A percentile compares a stretch with the other conserved stretches of the same genome.
phyloP scores from a whole-genome alignment of 2,888 invertebrate genomes.

The Chouioia cunea region DNA sequence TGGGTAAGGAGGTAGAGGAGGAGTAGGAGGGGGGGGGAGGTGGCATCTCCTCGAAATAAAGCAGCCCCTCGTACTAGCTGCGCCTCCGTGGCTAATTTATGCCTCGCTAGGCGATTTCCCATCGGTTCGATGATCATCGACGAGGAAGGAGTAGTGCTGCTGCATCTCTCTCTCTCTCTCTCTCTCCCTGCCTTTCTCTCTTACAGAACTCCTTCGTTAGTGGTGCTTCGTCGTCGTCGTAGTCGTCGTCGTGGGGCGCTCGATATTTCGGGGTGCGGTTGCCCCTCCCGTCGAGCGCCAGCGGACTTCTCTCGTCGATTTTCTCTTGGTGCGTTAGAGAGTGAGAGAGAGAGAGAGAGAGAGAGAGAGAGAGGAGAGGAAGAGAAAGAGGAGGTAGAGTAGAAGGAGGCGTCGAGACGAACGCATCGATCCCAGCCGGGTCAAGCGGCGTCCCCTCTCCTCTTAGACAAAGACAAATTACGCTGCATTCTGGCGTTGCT shows the following conservation, averaged over 20 bases:
- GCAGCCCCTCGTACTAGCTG: conserved; percentile 47
- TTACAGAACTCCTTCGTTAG: conserved; percentile 9
- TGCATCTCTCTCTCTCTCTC: conserved; percentile 28
- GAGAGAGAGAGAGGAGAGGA: conserved; percentile 31
- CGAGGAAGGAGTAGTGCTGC: conserved; percentile 8
- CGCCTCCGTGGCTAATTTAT: conserved; percentile 30
- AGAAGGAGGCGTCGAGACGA: conserved; percentile 58
- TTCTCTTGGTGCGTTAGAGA: conserved; percentile 32
- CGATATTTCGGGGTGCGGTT: conserved; percentile 68
- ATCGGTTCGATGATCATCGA: no score
- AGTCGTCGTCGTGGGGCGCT: conserved; percentile 52
- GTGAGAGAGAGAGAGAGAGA: conserved; percentile 42
- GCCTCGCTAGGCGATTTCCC: conserved; percentile 6
- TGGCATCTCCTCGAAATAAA: conserved; percentile 52
- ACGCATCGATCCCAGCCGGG: conserved; percentile 69
- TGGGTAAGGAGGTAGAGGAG: no score
- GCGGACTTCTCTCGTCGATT: conserved; percentile 4
- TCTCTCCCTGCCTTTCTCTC: conserved; percentile 15
- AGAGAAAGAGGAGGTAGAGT: conserved; percentile 41
- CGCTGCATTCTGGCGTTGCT: conserved; percentile 66
- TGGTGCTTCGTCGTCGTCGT: conserved; percentile 26
- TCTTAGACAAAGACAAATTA: conserved; percentile 68
- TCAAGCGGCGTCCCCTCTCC: conserved; percentile 67
- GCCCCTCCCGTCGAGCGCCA: conserved; percentile 51
- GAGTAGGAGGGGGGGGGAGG: not conserved